Percentiles rank a stretch among this genome's conserved stretches.
These are phyloP conservation scores for Macquaria australasica DNA, from an alignment of 2,113 vertebrate genomes.

Conservation along the genomic window DNA sequence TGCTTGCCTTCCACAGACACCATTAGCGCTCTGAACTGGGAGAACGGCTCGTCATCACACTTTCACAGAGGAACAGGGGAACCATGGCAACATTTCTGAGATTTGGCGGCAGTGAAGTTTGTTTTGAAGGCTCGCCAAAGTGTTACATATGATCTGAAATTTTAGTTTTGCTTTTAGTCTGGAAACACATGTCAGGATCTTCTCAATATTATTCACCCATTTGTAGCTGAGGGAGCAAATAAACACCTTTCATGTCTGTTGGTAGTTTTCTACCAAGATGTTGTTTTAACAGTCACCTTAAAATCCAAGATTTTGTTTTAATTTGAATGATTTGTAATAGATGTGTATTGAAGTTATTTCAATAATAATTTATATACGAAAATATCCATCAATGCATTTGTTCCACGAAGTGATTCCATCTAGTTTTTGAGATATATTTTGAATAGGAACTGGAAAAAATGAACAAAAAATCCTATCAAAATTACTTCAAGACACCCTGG, in stretches of 20 bases:
- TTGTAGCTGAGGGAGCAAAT: slow-evolving; percentile 62
- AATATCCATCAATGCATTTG: background rate
- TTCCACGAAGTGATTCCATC: background rate
- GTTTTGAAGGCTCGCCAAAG: slow-evolving; percentile 76
- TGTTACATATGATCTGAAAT: slow-evolving; percentile 66
- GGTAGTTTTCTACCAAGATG: slow-evolving; percentile 51
- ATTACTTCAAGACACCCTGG: slow-evolving; percentile 32
- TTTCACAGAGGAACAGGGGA: slow-evolving; percentile 65
- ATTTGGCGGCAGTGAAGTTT: slow-evolving; percentile 68
- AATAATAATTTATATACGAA: slow-evolving; percentile 1
- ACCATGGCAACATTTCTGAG: slow-evolving; percentile 58
- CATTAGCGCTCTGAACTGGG: slow-evolving; percentile 77
- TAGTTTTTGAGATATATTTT: slow-evolving; percentile 6
- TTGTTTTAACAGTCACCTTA: slow-evolving; percentile 37
- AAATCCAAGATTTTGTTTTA: slow-evolving; percentile 6
- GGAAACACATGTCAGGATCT: slow-evolving; percentile 54
- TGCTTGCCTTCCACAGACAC: slow-evolving; percentile 69
- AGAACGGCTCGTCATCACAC: slow-evolving; percentile 62
- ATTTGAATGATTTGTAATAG: background rate
- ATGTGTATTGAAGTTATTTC: slow-evolving; percentile 8
- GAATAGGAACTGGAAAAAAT: background rate
- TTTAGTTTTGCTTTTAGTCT: slow-evolving; percentile 69
- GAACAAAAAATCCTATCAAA: slow-evolving; percentile 29
- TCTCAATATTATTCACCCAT: slow-evolving; percentile 38
- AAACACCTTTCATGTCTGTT: slow-evolving; percentile 64